Evolutionary conservation across 2,888 invertebrate genomes (phyloP).

Genomic region (Calameuta pallipes): DNA sequence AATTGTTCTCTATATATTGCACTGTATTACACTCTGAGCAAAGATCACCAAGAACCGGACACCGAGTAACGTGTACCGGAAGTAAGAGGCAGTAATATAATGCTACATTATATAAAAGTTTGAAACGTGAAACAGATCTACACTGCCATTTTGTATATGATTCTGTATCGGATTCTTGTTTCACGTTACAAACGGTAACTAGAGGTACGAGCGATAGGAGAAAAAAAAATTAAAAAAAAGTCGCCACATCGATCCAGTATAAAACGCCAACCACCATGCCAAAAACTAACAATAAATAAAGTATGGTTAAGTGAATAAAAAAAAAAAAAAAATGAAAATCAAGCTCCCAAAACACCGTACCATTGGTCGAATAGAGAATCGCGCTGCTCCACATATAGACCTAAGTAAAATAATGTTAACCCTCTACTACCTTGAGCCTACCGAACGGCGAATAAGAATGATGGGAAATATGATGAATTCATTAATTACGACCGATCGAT

Average conservation of each 20-base stretch:
- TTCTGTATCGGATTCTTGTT: background rate
- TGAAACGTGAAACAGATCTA: background rate
- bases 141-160: background rate
- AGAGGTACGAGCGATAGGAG: conserved; percentile 12
- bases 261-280: conserved; percentile 47
- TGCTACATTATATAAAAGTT: background rate
- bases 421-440: background rate
- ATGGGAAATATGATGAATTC: background rate
- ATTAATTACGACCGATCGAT: background rate
- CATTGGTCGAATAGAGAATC: conserved; percentile 41
- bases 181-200: conserved; percentile 31
- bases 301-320: conserved; percentile 25
- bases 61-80: background rate
- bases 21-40: background rate
- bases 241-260: conserved; percentile 28
- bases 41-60: background rate
- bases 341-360: conserved; percentile 41
- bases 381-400: conserved; percentile 15
- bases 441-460: background rate
- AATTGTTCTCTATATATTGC: background rate
- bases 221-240: conserved; percentile 18
- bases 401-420: conserved; percentile 3
- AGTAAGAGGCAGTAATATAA: background rate
- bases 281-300: conserved; percentile 34
- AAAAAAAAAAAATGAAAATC: conserved; percentile 28